These are phyloP conservation scores for Nannoperca obscura DNA, from an alignment of 2,797 vertebrate species.

Conservation along the genomic window DNA sequence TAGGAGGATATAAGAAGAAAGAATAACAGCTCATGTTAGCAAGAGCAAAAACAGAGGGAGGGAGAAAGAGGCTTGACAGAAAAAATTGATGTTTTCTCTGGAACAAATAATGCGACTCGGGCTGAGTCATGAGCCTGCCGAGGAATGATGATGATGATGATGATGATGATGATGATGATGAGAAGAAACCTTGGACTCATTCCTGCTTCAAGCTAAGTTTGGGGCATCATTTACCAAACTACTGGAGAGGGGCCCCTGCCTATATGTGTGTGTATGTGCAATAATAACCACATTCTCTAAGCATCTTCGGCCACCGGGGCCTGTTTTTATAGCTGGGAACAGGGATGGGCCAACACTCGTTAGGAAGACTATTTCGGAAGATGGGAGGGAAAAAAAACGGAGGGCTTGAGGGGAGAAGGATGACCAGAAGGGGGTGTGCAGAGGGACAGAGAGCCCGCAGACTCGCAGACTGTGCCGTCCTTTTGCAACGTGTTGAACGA, in stretches of 20 bases:
- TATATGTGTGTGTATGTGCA: constrained; percentile 72
- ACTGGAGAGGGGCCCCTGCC: constrained; percentile 81
- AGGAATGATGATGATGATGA: constrained; percentile 85
- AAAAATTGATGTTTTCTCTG: constrained; percentile 84
- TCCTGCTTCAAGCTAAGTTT: constrained; percentile 84
- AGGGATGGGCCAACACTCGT: constrained; percentile 83
- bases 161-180: constrained; percentile 83
- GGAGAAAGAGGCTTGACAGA: constrained; percentile 67
- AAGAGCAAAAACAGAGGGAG: constrained; percentile 61
- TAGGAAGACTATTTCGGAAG: constrained; percentile 84
- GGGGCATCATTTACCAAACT: constrained; percentile 89
- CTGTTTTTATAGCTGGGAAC: constrained; percentile 89
- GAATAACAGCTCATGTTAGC: constrained; percentile 67
- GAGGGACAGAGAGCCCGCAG: constrained; percentile 56
- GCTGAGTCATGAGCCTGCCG: constrained; percentile 86
- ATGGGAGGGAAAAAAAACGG: constrained; percentile 67
- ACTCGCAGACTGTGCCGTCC: constrained; percentile 39
- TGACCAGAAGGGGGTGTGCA: constrained; percentile 70
- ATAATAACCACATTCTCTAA: constrained; percentile 89
- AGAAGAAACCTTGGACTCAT: constrained; percentile 84
- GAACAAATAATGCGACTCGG: constrained; percentile 88
- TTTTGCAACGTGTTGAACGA: constrained; percentile 42
- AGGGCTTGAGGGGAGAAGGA: constrained; percentile 63
- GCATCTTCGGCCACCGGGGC: constrained; percentile 85
- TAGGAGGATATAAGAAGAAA: constrained; percentile 70